Evolutionary conservation across 2,113 vertebrate genomes (phyloP).

Genomic region (Gymnocephalus cernua): DNA sequence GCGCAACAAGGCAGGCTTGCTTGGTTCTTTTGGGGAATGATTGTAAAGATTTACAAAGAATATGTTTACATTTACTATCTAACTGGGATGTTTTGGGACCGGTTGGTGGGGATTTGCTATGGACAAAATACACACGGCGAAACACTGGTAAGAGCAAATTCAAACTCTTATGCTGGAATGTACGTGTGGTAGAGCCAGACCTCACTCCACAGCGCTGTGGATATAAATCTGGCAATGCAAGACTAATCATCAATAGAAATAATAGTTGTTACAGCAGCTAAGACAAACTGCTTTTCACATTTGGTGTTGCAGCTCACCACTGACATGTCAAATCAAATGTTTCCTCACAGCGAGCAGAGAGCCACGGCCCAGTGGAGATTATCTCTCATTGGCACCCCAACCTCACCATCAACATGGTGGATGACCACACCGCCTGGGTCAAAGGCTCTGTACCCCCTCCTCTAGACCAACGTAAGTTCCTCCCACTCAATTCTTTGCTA

Average conservation of each 20-base stretch:
- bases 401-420: conserved; percentile 97
- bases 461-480: conserved; percentile 91
- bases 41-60: no score
- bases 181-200: no score
- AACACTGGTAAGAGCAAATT: no score
- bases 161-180: no score
- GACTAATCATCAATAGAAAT: not conserved
- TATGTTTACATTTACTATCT: no score
- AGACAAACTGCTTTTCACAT: not conserved
- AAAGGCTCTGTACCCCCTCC: conserved; percentile 95
- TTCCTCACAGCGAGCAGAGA: conserved; percentile 90
- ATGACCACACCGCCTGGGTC: conserved; percentile 97
- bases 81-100: no score
- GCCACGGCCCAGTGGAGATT: conserved; percentile 93
- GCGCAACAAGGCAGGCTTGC: no score
- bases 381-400: conserved; percentile 99
- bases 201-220: no score
- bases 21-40: no score
- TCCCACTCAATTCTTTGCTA: not conserved
- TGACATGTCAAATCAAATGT: conserved; percentile 11
- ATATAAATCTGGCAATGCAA: no score
- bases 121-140: no score
- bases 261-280: not conserved
- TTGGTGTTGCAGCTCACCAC: not conserved
- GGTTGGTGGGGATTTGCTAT: no score